A percentile compares a stretch with the other conserved stretches of the same genome.
Evolutionary conservation across 2,797 vertebrate genomes (phyloP).

Genomic region (Poliocrania exsul): DNA sequence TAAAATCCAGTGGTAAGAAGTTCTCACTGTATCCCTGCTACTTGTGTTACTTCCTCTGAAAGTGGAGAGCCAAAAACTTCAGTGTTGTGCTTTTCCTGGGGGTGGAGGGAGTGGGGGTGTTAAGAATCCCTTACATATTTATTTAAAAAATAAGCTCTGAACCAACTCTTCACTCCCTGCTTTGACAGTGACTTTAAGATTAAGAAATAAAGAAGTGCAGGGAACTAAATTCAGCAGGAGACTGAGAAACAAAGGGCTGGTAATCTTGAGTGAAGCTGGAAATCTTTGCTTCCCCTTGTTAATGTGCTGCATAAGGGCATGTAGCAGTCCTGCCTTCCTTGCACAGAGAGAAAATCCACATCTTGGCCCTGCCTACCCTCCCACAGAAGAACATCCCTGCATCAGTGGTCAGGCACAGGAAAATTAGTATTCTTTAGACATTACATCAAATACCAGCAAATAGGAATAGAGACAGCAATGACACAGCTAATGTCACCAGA

Average conservation of each 20-base stretch:
- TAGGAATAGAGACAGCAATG: neutral
- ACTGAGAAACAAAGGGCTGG: neutral
- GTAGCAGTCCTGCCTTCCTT: neutral
- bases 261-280: neutral
- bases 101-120: too few relatives aligned
- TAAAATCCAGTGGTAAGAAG: neutral
- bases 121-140: neutral
- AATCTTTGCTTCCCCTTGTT: neutral
- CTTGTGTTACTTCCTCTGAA: neutral
- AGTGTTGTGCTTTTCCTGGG: neutral
- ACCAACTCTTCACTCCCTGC: neutral
- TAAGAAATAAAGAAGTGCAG: neutral
- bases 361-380: neutral
- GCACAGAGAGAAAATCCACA: neutral
- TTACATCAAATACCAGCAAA: neutral
- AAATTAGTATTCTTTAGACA: neutral
- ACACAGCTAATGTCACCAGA: neutral
- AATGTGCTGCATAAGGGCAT: neutral
- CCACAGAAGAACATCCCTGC: neutral
- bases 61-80: rapidly evolving
- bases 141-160: neutral
- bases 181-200: neutral
- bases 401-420: neutral
- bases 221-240: neutral
- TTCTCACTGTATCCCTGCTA: neutral